These are phyloP conservation scores for Lasiurus borealis DNA, from an alignment of 2,113 vertebrate species.

Conservation along the genomic window DNA sequence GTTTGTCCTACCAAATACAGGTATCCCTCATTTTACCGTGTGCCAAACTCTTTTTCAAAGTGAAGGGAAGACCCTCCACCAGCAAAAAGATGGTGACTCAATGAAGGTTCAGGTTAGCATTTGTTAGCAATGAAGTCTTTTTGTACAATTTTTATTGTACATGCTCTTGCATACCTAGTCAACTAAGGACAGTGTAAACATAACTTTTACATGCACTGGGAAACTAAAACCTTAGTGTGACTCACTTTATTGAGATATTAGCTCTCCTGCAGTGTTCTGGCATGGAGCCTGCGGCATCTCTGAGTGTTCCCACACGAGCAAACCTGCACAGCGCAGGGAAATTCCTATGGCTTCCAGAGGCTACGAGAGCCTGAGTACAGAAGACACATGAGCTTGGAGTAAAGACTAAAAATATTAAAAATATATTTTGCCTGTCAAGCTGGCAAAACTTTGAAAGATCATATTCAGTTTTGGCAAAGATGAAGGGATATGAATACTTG, in stretches of 20 bases:
- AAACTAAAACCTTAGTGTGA: background rate
- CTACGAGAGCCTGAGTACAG: background rate
- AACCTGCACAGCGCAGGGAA: background rate
- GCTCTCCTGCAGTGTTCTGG: background rate
- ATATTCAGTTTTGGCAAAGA: background rate
- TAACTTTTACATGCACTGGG: background rate
- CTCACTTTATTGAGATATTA: background rate
- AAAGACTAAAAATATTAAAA: background rate
- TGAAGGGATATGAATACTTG: background rate
- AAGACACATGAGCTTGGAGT: background rate
- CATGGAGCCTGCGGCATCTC: background rate
- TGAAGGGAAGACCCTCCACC: background rate
- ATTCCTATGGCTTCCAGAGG: background rate
- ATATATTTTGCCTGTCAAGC: background rate
- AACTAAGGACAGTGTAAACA: background rate
- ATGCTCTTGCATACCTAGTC: background rate
- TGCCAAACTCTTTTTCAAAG: background rate
- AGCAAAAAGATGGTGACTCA: background rate
- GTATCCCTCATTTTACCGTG: background rate
- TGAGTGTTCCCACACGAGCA: background rate
- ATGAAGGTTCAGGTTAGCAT: background rate
- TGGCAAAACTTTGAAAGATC: background rate
- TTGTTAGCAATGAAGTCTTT: background rate
- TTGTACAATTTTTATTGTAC: background rate
- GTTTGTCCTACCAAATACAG: slow-evolving; percentile 42